phyloP scores from a whole-genome alignment of 1,140 invertebrate genomes.

The Trichonephila inaurata region DNA sequence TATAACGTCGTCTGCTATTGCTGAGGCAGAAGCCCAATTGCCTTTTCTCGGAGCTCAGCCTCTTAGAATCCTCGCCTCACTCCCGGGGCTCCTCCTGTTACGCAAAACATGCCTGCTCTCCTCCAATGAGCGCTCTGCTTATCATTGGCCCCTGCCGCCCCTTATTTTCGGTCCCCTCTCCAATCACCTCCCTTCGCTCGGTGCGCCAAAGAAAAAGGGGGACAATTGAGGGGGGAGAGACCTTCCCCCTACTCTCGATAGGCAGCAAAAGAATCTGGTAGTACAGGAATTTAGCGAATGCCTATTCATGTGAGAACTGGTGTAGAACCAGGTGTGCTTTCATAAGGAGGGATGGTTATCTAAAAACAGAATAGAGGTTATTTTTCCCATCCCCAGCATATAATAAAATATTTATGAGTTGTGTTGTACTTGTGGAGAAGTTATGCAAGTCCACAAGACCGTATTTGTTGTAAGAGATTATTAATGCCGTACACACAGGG shows the following conservation, averaged over 20 bases:
- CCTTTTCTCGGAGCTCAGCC: constrained; percentile 63
- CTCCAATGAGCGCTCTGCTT: constrained; percentile 58
- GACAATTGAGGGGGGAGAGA: neutral
- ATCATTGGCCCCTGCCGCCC: constrained; percentile 45
- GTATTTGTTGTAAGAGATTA: neutral
- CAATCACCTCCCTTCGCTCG: constrained; percentile 1
- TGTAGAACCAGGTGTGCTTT: constrained; percentile 1
- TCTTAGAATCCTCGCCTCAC: constrained; percentile 69
- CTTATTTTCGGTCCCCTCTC: constrained; percentile 46
- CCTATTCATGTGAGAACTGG: neutral
- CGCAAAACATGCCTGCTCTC: constrained; percentile 70
- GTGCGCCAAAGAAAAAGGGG: constrained; percentile 11
- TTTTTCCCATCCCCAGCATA: neutral
- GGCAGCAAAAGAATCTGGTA: constrained; percentile 39
- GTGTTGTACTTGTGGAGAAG: neutral
- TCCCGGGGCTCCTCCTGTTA: constrained; percentile 68
- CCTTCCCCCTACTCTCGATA: neutral
- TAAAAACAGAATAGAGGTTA: neutral
- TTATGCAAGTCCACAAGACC: neutral
- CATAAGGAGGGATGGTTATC: neutral
- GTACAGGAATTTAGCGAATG: neutral
- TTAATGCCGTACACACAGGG: no score
- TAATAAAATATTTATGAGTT: constrained; percentile 11
- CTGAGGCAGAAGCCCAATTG: constrained; percentile 63
- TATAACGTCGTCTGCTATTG: constrained; percentile 64